Conservation (phyloP, 2,797 vertebrate species). For the Hypotaenidia okinawae region DNA sequence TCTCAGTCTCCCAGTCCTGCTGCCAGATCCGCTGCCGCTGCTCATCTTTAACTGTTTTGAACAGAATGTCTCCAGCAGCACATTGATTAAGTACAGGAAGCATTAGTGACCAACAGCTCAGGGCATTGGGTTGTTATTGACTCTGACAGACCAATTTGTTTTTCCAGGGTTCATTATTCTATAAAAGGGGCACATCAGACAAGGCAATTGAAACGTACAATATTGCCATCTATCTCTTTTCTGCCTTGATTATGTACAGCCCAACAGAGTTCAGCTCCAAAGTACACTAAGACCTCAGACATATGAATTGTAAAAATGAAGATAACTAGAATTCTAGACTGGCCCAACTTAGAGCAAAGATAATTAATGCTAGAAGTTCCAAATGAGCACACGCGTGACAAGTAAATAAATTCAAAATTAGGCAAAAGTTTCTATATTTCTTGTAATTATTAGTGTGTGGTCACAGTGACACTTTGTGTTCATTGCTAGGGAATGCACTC, state of each 20-base stretch:
- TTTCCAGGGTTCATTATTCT: conserved; percentile 58
- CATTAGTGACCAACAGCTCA: conserved; percentile 46
- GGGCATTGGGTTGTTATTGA: conserved; percentile 53
- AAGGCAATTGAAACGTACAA: conserved; percentile 54
- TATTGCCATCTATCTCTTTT: conserved; percentile 53
- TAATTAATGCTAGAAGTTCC: conserved; percentile 52
- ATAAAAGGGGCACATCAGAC: conserved; percentile 51
- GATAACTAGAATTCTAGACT: conserved; percentile 54
- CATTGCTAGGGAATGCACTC: conserved; percentile 82
- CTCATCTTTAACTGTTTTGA: conserved; percentile 50
- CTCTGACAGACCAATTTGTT: conserved; percentile 68
- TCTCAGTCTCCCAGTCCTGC: background rate
- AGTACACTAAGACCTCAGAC: background rate
- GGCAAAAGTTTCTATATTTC: conserved; percentile 60
- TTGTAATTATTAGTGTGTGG: conserved; percentile 73
- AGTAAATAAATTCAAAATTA: conserved; percentile 66
- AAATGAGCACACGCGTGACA: conserved; percentile 13
- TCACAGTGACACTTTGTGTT: conserved; percentile 87
- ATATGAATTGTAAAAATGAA: conserved; percentile 29
- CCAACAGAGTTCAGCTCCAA: background rate
- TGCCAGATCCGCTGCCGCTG: conserved; percentile 43
- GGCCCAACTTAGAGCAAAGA: conserved; percentile 27
- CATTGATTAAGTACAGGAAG: conserved; percentile 57
- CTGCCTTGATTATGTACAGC: conserved; percentile 44
- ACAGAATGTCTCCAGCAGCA: conserved; percentile 40